Evolutionary conservation across 2,113 vertebrate genomes (phyloP), one percentile per base, ranked within the genome.

Genomic region (Sula dactylatra): DNA sequence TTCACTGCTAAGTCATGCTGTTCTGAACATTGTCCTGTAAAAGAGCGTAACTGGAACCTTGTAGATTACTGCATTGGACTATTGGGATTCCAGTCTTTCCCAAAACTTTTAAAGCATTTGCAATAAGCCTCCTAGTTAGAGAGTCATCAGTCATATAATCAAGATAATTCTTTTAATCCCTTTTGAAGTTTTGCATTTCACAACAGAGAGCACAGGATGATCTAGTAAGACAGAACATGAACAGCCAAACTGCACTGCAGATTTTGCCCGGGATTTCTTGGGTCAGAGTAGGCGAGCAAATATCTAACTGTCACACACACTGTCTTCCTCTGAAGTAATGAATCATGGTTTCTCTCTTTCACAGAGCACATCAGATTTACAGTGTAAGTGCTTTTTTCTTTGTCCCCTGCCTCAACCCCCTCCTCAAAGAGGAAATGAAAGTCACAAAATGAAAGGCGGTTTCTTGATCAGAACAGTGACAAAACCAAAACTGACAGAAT

Each of bases 11-110:
- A 74, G 52, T 83, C 72, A 82, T 26, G 36, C 38, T 87, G 50
- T 78, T 90, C 79, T 93, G 64, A 96, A 85, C 90, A 62, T 17
- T 36, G 49, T 92, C 85, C 61, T 92, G 59, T 83, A 78, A 92
- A 96, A 82, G 8, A 52, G 6, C 15, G 9, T 59, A 74, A 81
- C 18, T 90, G 47, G 55, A 94, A 86, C 70, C 16, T 52, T 71
- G 44, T 15, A 78, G 52, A 42, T 90, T 82, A 67, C 67, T 84
- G 27, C 44, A 74, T 74, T 44, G 76, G 59, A 70, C 82, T 55
- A 50, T 42, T 36, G 55, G 56, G 65, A 86, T 82, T 93, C 42
- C 80, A 86, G 38, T 34, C 55, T 92, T 58, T 71, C 61, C 21
- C 47, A 50, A 74, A 90, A 79, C 38, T 64, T 96, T 44, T 42